Evolutionary conservation across 92 coral and sea anemone species (phyloP), one percentile per base, ranked within the genome.

Genomic region (Palythoa caribaeorum): DNA sequence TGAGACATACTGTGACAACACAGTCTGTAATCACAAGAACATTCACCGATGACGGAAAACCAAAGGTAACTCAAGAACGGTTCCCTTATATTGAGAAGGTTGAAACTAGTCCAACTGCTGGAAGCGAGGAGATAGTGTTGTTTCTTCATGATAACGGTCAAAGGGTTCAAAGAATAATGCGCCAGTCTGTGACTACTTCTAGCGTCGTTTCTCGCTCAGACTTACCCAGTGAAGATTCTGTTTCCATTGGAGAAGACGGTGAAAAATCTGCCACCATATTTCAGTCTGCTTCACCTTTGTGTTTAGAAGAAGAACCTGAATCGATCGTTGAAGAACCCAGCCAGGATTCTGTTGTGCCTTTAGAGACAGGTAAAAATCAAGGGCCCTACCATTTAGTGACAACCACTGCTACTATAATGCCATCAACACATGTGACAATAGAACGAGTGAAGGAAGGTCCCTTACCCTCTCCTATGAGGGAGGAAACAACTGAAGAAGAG

Each of bases 1-100:
- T 92, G 57, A 79, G 76, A 6, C 90, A 86, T 44, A 89, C 92
- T 21, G 85, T 89, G 9, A 83, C 76, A 54, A 85, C 90, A 7
- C 85, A 84, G n/a, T 59, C 88, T 9, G 72, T 91, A 16, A 92
- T 47, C 38, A 78, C 60, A 50, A 52, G 83, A 73, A 75, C 44
- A 65, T 14, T 81, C 19, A 48, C 48, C 20, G 75, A 52, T 48
- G 62, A 68, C 13, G 86, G 76, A 65, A 44, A 68, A 21, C 36
- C 59, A 5, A 66, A 81, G 63, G 60, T 81, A 66, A 14, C 63
- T 11, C 73, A 63, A 40, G 76, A 81, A 38, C 86, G 66, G 47
- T 47, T 81, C 2, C 86, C 76, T 81, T 81, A n/a, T 66, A 62
- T 66, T 17, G 74, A 81, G 44, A 71, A 81, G 76, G 60, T 81